Base-by-base conservation (phyloP, 92 coral and sea anemone species). In the Porites lobata region DNA sequence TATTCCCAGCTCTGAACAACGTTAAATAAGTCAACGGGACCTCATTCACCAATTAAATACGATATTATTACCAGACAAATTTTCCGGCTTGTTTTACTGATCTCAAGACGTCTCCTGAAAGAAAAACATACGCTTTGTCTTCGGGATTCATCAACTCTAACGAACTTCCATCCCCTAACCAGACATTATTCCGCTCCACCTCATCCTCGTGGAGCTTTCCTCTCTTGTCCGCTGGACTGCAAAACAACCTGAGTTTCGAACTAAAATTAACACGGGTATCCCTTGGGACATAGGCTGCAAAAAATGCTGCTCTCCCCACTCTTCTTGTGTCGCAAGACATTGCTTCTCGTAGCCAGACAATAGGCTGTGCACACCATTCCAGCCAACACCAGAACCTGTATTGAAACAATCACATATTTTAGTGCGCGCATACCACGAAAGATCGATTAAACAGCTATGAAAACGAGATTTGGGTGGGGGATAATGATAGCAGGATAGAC, bases 301-400 rank as follows among this genome's bases (percentile, higher is more conserved):
- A 82, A 70, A 29, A 74, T 82, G 58, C 86, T 19, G 32, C 78
- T 58, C 12, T 74, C 15, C 56, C 15, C 0, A 81, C 68, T 38
- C 38, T 5, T 4, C 59, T 68, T 29, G 85, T 50, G 17, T 53
- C 17, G n/a, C 75, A 50, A 57, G 63, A 57, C 63, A 15, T 10
- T 7, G n/a, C 32, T n/a, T 8, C 20, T 19, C 22, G 65, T 11
- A 76, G 54, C 20, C 38, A 38, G 59, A 61, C 32, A 26, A 82
- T 21, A 24, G 53, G 17, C 20, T 32, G 57, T 7, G 43, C 54
- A 50, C 78, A 70, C 86, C 86, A 82, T 3, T 70, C 86, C 14
- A 82, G 9, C 86, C 69, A 82, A 15, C 69, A 32, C 86, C 86
- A 82, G 32, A 82, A 58, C 13, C 86, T 82, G 21, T n/a, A 57